phyloP scores from a whole-genome alignment of 2,113 vertebrate genomes.

The Heloderma charlesbogerti region DNA sequence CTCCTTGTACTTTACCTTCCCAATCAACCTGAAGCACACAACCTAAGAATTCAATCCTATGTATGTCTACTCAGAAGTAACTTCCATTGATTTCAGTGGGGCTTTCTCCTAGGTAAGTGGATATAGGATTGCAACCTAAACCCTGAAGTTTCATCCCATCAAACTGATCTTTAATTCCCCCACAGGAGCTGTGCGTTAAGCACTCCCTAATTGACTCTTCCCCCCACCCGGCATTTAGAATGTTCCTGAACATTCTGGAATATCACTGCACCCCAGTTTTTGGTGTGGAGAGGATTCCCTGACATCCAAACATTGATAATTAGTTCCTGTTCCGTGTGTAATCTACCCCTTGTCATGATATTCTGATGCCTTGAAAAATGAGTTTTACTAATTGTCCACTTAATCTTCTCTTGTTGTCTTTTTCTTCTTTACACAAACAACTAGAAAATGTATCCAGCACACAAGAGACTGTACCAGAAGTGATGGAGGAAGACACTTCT shows the following conservation, averaged over 20 bases:
- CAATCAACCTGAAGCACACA: not conserved
- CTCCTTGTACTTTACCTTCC: not conserved
- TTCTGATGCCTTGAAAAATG: not conserved
- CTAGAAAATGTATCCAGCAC: not conserved
- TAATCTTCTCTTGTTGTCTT: not conserved
- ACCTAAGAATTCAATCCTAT: not conserved
- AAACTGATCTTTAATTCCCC: not conserved
- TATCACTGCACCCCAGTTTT: not conserved
- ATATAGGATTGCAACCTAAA: no score
- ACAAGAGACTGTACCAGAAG: not conserved
- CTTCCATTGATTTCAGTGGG: no score
- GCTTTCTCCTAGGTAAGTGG: no score
- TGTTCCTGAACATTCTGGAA: not conserved
- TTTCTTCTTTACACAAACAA: not conserved
- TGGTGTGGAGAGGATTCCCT: no score
- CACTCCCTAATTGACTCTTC: not conserved
- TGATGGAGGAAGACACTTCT: not conserved
- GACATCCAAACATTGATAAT: not conserved
- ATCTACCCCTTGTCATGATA: not conserved
- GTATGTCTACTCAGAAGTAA: no score
- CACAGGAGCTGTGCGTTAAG: not conserved
- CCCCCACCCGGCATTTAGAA: not conserved
- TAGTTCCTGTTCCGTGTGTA: not conserved
- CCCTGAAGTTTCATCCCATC: not conserved
- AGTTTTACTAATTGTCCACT: not conserved